Base-by-base conservation (phyloP, 1,140 invertebrate genomes). In the Heliconius eleuchia region DNA sequence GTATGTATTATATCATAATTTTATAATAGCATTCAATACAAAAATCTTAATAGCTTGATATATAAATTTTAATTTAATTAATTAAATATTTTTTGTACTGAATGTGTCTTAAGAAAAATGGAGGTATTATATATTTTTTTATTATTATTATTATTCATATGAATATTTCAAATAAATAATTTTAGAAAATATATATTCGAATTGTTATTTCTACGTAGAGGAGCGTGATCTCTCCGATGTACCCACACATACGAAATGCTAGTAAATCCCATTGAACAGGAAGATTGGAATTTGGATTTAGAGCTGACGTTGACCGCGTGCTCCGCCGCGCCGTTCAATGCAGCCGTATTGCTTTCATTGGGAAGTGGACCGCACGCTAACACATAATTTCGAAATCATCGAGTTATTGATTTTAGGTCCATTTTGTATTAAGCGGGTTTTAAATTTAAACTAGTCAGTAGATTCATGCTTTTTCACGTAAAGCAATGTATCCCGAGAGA, bases 201-300 rank as follows among this genome's bases (percentile, higher is more conserved):
- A 71, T 71, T 8, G 34, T 19, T 71, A 27, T 71, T 71, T 71
- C 13, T 11, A 75, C 30, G 77, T 46, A 46, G 11, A 71, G 77
- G 66, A 73, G 75, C 75, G 76, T 83, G 80, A 81, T 70, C 57
- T 78, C 50, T 52, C 76, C 72, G 60, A 71, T 34, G 76, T 55
- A 71, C 71, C 37, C 71, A 23, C 55, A 78, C 76, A 79, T 76
- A 55, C 82, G 57, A 71, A 77, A 78, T 70, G 80, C 78, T 77
- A 71, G 73, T 71, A 77, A 79, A 81, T 79, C 80, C 73, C 75
- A 84, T 84, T 84, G 80, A 84, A 74, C 78, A 77, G 71, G 79
- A 79, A 84, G 80, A 84, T 84, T 84, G 83, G 78, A 84, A 84
- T 80, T 82, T 52, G 83, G 83, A 77, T 82, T 84, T 82, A 77